Percentiles rank a stretch among this genome's conserved stretches.
These are phyloP conservation scores for Gnatocerus cornutus DNA, from an alignment of 2,888 invertebrate genomes.

Conservation along the genomic window DNA sequence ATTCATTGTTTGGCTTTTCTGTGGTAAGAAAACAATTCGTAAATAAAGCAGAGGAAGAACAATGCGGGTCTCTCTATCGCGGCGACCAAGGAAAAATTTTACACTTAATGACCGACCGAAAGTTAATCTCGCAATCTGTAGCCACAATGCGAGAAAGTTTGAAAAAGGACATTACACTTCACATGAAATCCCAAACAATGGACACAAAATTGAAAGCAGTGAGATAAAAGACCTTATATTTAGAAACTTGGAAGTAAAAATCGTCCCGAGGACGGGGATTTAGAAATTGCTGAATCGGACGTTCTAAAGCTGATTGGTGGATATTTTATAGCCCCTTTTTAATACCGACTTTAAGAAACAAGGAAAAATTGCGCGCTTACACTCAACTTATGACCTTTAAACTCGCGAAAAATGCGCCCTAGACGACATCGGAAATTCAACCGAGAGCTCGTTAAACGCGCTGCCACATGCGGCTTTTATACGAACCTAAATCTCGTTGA, in stretches of 20 bases:
- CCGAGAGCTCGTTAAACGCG: slow-evolving; percentile 9
- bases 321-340: slow-evolving; percentile 23
- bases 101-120: slow-evolving; percentile 32
- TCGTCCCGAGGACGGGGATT: slow-evolving; percentile 30
- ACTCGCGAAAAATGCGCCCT: slow-evolving; percentile 6
- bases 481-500: too few relatives aligned
- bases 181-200: slow-evolving; percentile 47
- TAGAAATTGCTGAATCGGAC: slow-evolving; percentile 38
- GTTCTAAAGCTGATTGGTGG: slow-evolving; percentile 19
- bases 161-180: slow-evolving; percentile 48
- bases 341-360: slow-evolving; percentile 31
- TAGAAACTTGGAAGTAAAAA: slow-evolving; percentile 37
- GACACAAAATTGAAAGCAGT: slow-evolving; percentile 44
- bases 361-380: slow-evolving; percentile 37
- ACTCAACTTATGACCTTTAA: not conserved
- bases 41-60: slow-evolving; percentile 33
- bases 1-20: slow-evolving; percentile 30
- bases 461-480: slow-evolving; percentile 1
- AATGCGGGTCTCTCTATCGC: slow-evolving; percentile 7
- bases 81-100: slow-evolving; percentile 16
- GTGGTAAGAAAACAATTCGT: slow-evolving; percentile 28
- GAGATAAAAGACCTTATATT: slow-evolving; percentile 46
- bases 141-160: slow-evolving; percentile 47
- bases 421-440: slow-evolving; percentile 8
- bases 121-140: slow-evolving; percentile 45